These are phyloP conservation scores for Radopholus similis DNA, from an alignment of 1,140 invertebrate genomes.

Conservation along the genomic window DNA sequence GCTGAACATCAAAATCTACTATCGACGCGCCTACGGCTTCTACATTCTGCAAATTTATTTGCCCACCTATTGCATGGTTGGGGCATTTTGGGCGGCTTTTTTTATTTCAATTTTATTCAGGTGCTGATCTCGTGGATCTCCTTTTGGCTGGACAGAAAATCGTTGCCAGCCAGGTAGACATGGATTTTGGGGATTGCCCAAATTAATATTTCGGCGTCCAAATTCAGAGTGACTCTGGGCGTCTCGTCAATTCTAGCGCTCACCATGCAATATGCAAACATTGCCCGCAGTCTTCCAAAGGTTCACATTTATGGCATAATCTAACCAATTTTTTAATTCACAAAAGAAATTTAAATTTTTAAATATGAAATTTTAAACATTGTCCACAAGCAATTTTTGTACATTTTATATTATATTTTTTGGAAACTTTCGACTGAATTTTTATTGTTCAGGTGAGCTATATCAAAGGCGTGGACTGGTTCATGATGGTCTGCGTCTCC, in stretches of 20 bases:
- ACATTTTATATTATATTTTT: background rate
- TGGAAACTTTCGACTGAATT: no score
- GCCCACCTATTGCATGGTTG: constrained; percentile 37
- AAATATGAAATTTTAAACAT: no score
- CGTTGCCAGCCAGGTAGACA: constrained; percentile 31
- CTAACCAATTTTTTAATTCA: no score
- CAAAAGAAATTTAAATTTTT: no score
- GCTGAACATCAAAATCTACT: constrained; percentile 62
- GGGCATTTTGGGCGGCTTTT: background rate
- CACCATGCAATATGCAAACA: constrained; percentile 57
- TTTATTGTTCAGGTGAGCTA: constrained; percentile 61
- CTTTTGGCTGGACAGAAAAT: constrained; percentile 55
- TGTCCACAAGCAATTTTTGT: background rate
- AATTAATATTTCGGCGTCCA: background rate
- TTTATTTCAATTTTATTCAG: constrained; percentile 26
- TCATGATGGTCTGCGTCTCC: constrained; percentile 60
- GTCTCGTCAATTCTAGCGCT: constrained; percentile 59
- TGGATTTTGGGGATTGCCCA: background rate
- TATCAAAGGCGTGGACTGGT: constrained; percentile 63
- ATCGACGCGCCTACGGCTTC: constrained; percentile 63
- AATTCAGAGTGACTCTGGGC: constrained; percentile 38
- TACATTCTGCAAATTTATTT: constrained; percentile 65
- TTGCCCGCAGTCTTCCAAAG: constrained; percentile 53
- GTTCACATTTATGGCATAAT: constrained; percentile 17
- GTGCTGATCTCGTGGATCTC: constrained; percentile 59